Conservation (phyloP, 2,797 vertebrate species). For the Parauchenoglanis ngamensis region DNA sequence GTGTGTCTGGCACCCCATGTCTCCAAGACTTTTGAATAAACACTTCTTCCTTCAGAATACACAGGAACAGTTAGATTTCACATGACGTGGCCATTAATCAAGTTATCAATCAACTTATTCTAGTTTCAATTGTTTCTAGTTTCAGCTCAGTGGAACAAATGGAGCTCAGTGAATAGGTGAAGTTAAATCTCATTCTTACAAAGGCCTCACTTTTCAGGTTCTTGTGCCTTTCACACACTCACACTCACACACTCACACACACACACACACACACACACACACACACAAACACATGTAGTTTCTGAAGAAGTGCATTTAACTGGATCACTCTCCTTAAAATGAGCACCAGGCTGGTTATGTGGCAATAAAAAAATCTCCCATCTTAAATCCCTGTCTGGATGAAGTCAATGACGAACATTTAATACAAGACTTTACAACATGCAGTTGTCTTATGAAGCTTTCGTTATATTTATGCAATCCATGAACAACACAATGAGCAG, state of each 20-base stretch:
- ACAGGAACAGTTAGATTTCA: background rate
- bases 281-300: background rate
- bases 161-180: too few species aligned
- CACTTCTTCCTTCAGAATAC: background rate
- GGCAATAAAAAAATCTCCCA: background rate
- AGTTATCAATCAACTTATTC: background rate
- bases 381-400: background rate
- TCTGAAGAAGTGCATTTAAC: background rate
- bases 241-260: background rate
- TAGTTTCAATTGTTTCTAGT: background rate
- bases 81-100: constrained; percentile 3
- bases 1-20: background rate
- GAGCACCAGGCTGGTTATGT: background rate
- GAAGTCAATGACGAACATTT: background rate
- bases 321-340: background rate
- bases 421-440: background rate
- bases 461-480: background rate
- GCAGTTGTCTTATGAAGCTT: background rate
- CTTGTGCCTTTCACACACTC: background rate
- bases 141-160: background rate
- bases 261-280: background rate
- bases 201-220: background rate
- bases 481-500: background rate
- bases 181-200: background rate
- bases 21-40: background rate